Evolutionary conservation across 2,797 vertebrate genomes (phyloP).

Genomic region (Aotus griseimembra): DNA sequence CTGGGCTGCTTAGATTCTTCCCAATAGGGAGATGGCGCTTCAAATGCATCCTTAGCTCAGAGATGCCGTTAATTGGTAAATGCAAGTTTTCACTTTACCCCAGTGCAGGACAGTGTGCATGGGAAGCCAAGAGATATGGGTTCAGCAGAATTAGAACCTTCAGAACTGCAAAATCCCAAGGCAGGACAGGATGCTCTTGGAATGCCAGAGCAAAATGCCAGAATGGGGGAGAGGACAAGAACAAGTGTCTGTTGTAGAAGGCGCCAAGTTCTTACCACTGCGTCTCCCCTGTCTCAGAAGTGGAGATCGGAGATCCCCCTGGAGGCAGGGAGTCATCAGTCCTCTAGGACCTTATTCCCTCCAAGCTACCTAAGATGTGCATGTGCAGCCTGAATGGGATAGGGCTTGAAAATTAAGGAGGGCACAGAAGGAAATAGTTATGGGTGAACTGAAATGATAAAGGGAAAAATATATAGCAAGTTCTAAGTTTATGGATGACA

Average conservation of each 20-base stretch:
- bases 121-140: not conserved
- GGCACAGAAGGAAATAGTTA: not conserved
- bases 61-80: not conserved
- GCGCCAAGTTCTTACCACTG: not conserved
- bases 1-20: not conserved
- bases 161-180: not conserved
- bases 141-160: not conserved
- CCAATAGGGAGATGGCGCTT: not conserved
- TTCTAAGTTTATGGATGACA: conserved; percentile 65
- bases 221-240: too few species aligned
- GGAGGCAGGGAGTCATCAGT: not conserved
- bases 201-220: not conserved
- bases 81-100: not conserved
- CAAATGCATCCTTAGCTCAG: not conserved
- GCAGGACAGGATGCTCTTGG: not conserved
- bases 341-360: not conserved
- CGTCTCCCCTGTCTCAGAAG: not conserved
- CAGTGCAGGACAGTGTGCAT: not conserved
- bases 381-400: not conserved
- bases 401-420: conserved; percentile 1
- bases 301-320: not conserved
- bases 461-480: not conserved
- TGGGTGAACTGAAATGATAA: conserved; percentile 48
- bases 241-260: not conserved
- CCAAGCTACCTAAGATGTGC: not conserved